phyloP scores from a whole-genome alignment of 2,888 invertebrate genomes.

The Dyspetes luteomarginatus region DNA sequence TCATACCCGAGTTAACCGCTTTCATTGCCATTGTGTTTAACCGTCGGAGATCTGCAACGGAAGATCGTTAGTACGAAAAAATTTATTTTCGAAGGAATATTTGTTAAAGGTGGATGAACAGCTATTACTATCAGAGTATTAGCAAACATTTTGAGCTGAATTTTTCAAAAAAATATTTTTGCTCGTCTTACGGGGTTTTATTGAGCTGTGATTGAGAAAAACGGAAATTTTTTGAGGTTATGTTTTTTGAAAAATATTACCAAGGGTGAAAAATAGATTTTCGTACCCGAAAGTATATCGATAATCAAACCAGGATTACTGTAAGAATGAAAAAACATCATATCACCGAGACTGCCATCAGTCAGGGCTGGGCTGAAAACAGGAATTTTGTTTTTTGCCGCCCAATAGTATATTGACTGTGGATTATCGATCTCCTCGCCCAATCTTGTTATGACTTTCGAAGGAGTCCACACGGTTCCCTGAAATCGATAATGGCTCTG shows the following conservation, averaged over 20 bases:
- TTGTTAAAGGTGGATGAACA: too few relatives aligned
- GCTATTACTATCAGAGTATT: too few relatives aligned
- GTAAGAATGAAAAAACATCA: constrained; percentile 99
- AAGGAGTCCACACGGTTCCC: constrained; percentile 95
- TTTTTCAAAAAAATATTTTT: too few relatives aligned
- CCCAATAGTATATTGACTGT: constrained; percentile 98
- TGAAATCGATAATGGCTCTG: constrained; percentile 66
- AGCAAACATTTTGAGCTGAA: too few relatives aligned
- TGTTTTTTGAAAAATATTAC: too few relatives aligned
- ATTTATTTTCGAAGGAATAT: neutral
- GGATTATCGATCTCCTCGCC: constrained; percentile 96
- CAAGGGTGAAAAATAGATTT: neutral
- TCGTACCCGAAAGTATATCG: constrained; percentile 93
- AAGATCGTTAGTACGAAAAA: neutral
- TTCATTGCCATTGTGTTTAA: constrained; percentile 97
- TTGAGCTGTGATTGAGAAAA: too few relatives aligned
- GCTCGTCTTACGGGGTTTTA: too few relatives aligned
- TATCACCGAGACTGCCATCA: constrained; percentile 98
- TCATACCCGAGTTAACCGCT: constrained; percentile 96
- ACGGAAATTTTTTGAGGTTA: too few relatives aligned
- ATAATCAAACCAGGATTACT: constrained; percentile 95
- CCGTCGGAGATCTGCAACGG: constrained; percentile 89
- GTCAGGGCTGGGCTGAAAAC: constrained; percentile 99
- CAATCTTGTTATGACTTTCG: constrained; percentile 91
- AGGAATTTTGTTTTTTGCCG: constrained; percentile 97